Evolutionary conservation across 2,797 vertebrate species (phyloP), one percentile per base, ranked within the genome.

Genomic region (Stomatorhinus walkeri): DNA sequence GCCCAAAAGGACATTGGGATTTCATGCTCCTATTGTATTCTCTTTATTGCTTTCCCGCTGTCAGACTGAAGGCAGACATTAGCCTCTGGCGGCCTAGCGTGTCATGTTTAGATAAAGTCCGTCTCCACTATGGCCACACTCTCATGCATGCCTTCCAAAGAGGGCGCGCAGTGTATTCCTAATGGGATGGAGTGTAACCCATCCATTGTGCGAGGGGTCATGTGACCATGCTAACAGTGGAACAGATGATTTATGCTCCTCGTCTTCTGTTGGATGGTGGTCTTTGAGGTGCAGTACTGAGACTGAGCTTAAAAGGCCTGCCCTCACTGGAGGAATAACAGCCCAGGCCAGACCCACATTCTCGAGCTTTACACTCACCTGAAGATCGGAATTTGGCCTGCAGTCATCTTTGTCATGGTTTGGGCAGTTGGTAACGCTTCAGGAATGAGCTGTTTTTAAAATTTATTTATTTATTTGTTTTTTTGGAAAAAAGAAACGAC

Each of bases 351-450:
- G 95, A 95, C 95, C 95, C 95, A 93, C 95, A 94, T 96, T 95
- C 94, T 96, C 95, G 93, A 96, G 94, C 95, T 95, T 95, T 95
- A 95, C 95, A 79, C 36, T 96, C 94, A 94, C 81, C 48, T 16
- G 46, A 85, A 85, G 91, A 95, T 94, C 93, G 95, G 94, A 94
- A 94, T 95, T 95, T 92, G 90, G 92, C 91, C 93, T 96, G 93
- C 89, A 92, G 93, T 96, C 95, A 94, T 95, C 94, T 95, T 94
- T 94, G 94, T 94, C 92, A 91, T 90, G 91, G 89, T 91, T 94
- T 95, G 93, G 95, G 94, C 94, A 95, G 81, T 43, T 43, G 72
- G 36, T 79, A 79, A 79, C 36, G 36, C 72, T 79, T 79, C 36
- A 79, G 36, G 72, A 79, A 79, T 79, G 72, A 79, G 36, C 36